These are phyloP conservation scores for Amphimallon solstitiale DNA, from an alignment of 2,888 invertebrate species.

Conservation along the genomic window DNA sequence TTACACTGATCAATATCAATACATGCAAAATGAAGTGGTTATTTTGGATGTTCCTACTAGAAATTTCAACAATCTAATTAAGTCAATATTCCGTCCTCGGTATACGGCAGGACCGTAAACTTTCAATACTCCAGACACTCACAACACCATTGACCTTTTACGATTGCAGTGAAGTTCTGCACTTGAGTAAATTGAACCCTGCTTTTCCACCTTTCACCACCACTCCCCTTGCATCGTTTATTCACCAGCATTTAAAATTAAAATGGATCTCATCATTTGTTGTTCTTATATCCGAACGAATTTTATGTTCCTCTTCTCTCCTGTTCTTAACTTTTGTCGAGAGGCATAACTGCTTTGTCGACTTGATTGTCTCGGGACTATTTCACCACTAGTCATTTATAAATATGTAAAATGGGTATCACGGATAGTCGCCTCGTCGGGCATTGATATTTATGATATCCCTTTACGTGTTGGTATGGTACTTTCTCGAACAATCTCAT, in stretches of 20 bases:
- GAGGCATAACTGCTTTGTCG: not conserved
- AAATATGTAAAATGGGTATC: conserved; percentile 20
- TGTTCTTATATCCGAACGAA: not conserved
- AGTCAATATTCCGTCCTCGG: not conserved
- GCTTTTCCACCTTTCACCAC: not conserved
- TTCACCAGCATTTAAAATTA: not conserved
- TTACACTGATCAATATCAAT: too few species aligned
- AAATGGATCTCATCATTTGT: conserved; percentile 9
- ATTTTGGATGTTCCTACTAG: too few species aligned
- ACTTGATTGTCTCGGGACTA: not conserved
- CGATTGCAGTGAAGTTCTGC: conserved; percentile 11
- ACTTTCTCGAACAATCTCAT: conserved; percentile 3
- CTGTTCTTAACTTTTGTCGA: not conserved
- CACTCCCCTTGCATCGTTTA: not conserved
- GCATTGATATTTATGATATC: conserved; percentile 16
- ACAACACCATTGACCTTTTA: conserved; percentile 5
- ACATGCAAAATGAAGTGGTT: too few species aligned
- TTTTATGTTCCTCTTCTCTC: not conserved
- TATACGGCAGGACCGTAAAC: conserved; percentile 1
- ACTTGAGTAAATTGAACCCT: conserved; percentile 20
- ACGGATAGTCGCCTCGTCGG: not conserved
- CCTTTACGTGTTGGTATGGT: conserved; percentile 7
- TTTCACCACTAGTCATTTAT: not conserved
- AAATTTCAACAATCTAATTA: conserved; percentile 1
- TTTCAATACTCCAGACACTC: not conserved